These are phyloP conservation scores for Polypterus bichir DNA, from an alignment of 2,113 vertebrate genomes.

Conservation along the genomic window DNA sequence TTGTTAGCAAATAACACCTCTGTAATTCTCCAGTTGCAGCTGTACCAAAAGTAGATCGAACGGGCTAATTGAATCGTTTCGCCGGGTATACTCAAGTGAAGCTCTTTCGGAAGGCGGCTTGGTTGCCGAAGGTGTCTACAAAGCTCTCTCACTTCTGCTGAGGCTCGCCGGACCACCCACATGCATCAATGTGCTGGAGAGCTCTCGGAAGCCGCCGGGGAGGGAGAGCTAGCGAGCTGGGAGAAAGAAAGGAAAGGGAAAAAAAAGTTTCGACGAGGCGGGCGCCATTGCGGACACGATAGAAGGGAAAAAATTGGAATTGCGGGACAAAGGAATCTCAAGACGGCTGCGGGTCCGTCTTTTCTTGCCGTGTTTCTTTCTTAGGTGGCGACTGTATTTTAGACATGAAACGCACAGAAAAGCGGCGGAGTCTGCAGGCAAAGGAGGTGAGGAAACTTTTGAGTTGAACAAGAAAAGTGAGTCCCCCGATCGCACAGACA, in stretches of 20 bases:
- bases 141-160: not conserved
- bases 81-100: not conserved
- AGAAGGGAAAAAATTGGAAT: not conserved
- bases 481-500: not conserved
- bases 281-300: conserved; percentile 38
- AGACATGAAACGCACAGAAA: conserved; percentile 3
- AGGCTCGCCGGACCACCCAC: conserved; percentile 41
- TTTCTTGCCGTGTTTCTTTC: not conserved
- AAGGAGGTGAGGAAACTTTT: not conserved
- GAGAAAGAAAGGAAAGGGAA: conserved; percentile 2
- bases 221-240: conserved; percentile 2
- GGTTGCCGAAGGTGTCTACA: conserved; percentile 15
- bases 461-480: not conserved
- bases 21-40: no score
- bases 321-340: not conserved
- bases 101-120: conserved; percentile 17
- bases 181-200: conserved; percentile 13
- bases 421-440: not conserved
- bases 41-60: not conserved
- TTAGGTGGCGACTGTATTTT: not conserved
- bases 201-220: no score
- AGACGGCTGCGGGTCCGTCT: not conserved
- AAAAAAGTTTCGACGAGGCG: conserved; percentile 14
- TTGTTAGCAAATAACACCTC: no score
- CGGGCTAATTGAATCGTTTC: not conserved